phyloP scores from a whole-genome alignment of 2,797 vertebrate species.

The Anisognathus igniventris region DNA sequence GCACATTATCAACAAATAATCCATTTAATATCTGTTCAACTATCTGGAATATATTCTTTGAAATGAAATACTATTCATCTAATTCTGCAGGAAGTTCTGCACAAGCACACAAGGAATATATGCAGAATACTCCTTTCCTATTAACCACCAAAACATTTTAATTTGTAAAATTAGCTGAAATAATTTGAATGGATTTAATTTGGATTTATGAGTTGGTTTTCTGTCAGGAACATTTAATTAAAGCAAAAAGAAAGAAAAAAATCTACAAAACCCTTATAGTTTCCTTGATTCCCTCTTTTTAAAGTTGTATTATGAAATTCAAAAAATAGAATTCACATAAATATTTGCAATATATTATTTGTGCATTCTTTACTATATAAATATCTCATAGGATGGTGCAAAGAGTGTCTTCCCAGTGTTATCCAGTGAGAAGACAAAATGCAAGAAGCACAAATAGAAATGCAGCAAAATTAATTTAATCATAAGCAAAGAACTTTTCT shows the following conservation, averaged over 20 bases:
- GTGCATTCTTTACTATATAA: not conserved
- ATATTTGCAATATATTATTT: not conserved
- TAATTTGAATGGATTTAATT: not conserved
- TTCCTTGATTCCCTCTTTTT: not conserved
- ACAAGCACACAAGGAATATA: not conserved
- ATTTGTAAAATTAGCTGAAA: not conserved
- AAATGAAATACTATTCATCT: not conserved
- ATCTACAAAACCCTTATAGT: accelerated
- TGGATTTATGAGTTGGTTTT: not conserved
- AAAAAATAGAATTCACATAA: not conserved
- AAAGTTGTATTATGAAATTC: not conserved
- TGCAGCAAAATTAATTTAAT: not conserved
- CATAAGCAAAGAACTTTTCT: not conserved
- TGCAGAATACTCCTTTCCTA: not conserved
- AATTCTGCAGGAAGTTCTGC: not conserved
- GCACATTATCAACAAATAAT: not conserved
- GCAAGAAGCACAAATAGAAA: not conserved
- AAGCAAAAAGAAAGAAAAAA: not conserved
- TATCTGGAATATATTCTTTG: not conserved
- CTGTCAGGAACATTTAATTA: not conserved
- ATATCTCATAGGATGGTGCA: not conserved
- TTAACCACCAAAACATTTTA: not conserved
- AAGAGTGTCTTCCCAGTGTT: not conserved
- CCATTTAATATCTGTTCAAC: not conserved
- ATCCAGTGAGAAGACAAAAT: not conserved